These are phyloP conservation scores for Acanthoscelides obtectus DNA, from an alignment of 2,888 invertebrate genomes.

Conservation along the genomic window DNA sequence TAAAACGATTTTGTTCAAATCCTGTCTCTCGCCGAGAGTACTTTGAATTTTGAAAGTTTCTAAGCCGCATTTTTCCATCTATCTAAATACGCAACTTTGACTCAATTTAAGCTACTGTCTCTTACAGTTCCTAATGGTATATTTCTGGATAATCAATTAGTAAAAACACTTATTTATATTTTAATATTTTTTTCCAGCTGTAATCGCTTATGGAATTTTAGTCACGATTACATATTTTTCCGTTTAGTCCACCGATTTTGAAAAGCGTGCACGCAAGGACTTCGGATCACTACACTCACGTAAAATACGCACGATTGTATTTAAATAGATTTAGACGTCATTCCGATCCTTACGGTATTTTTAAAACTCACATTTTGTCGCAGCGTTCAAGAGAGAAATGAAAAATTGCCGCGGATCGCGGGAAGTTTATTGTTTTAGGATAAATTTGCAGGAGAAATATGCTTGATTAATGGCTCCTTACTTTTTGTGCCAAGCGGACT, in stretches of 20 bases:
- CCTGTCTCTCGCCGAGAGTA: too few relatives aligned
- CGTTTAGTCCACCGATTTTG: neutral
- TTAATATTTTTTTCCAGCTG: neutral
- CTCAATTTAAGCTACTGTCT: too few relatives aligned
- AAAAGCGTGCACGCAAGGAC: neutral
- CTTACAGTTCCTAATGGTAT: too few relatives aligned
- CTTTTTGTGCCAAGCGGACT: too few relatives aligned
- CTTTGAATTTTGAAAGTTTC: too few relatives aligned
- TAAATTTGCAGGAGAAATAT: neutral
- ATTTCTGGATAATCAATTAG: too few relatives aligned
- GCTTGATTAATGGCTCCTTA: too few relatives aligned
- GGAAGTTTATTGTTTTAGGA: neutral
- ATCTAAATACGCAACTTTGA: too few relatives aligned
- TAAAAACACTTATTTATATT: too few relatives aligned
- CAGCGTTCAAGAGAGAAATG: neutral
- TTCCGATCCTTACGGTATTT: neutral
- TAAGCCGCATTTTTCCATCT: too few relatives aligned
- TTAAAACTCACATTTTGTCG: neutral
- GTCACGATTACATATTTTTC: neutral
- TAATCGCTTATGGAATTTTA: neutral
- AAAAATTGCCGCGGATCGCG: neutral
- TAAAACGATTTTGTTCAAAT: too few relatives aligned
- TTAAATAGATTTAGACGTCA: neutral
- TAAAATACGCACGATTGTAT: neutral
- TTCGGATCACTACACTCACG: neutral